Conservation (phyloP, 2,797 vertebrate species). For the Anabas testudineus region DNA sequence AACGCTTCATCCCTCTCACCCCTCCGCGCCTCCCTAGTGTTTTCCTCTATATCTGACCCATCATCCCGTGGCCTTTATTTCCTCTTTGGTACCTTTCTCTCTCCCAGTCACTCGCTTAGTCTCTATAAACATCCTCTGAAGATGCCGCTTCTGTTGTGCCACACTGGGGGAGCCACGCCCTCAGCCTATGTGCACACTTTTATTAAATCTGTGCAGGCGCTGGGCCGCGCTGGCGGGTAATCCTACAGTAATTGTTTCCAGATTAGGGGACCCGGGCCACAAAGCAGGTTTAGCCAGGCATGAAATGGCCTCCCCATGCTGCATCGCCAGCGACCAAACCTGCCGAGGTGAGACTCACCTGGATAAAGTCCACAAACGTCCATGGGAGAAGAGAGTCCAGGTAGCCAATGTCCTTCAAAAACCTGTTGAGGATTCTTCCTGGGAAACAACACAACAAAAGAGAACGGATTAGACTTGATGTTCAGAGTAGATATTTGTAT, state of each 20-base stretch:
- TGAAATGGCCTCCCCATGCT: constrained; percentile 87
- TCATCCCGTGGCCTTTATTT: constrained; percentile 78
- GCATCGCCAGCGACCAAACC: constrained; percentile 76
- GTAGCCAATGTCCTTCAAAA: constrained; percentile 96
- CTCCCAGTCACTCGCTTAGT: constrained; percentile 82
- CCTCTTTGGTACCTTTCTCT: constrained; percentile 76
- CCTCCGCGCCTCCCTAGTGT: constrained; percentile 66
- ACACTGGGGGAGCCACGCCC: constrained; percentile 84
- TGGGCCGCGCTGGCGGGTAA: constrained; percentile 85
- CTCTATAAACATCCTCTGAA: constrained; percentile 84
- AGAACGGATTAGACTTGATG: constrained; percentile 43
- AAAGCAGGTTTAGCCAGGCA: constrained; percentile 87
- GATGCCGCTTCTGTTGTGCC: constrained; percentile 77
- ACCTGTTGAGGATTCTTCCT: constrained; percentile 89
- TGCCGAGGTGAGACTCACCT: constrained; percentile 89
- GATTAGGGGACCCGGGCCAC: constrained; percentile 86
- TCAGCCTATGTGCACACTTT: constrained; percentile 87
- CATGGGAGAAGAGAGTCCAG: constrained; percentile 94
- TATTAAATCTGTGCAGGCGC: constrained; percentile 85
- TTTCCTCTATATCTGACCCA: constrained; percentile 69
- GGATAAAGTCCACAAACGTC: constrained; percentile 95
- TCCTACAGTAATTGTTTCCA: constrained; percentile 89
- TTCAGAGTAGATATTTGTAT: constrained; percentile 5
- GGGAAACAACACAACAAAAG: constrained; percentile 57
- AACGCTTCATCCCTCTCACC: constrained; percentile 56